A percentile compares a stretch with the other conserved stretches of the same genome.
These are phyloP conservation scores for Bactericera cockerelli DNA, from an alignment of 1,140 invertebrate genomes.

Conservation along the genomic window DNA sequence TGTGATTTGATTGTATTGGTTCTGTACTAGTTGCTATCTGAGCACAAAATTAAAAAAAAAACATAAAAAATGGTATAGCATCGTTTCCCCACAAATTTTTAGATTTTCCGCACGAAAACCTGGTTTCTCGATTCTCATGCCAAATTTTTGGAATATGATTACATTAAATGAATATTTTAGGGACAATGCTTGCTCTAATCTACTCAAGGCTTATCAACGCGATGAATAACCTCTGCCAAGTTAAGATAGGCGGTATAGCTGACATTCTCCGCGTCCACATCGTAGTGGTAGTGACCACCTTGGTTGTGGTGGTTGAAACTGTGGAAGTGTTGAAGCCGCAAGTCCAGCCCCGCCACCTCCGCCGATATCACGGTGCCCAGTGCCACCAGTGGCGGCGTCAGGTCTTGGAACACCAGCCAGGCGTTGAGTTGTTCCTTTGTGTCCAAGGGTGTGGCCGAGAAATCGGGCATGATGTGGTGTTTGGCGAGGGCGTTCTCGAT, in stretches of 20 bases:
- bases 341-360: slow-evolving; percentile 74
- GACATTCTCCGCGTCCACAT: slow-evolving; percentile 67
- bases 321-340: slow-evolving; percentile 88
- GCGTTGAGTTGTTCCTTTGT: slow-evolving; percentile 56
- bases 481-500: slow-evolving; percentile 66
- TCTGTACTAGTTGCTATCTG: no score
- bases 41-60: no score
- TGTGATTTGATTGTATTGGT: no score
- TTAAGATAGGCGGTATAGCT: slow-evolving; percentile 80
- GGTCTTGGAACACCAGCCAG: slow-evolving; percentile 85
- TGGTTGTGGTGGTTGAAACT: slow-evolving; percentile 72
- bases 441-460: slow-evolving; percentile 54
- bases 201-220: slow-evolving; percentile 58
- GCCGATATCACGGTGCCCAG: slow-evolving; percentile 75
- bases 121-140: no score
- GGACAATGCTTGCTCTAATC: not conserved
- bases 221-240: slow-evolving; percentile 51
- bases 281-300: slow-evolving; percentile 92
- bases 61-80: no score
- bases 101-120: no score
- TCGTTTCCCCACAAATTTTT: no score
- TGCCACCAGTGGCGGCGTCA: slow-evolving; percentile 70
- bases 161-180: no score
- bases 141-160: no score
- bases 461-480: slow-evolving; percentile 89